phyloP scores from a whole-genome alignment of 2,888 invertebrate species.

The Prosopocoilus inquinatus region DNA sequence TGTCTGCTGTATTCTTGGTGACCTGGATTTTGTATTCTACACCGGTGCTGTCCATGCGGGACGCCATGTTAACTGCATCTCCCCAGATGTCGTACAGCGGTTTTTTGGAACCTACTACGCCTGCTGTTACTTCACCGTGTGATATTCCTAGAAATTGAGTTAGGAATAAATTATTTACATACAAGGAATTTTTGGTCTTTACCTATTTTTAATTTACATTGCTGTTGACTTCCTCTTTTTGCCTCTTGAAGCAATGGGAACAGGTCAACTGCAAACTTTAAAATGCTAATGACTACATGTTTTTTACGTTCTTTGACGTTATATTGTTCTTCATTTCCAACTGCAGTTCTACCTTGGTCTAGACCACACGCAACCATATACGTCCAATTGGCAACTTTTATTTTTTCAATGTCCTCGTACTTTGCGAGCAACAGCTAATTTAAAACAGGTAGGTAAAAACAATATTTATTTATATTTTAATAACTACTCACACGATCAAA shows the following conservation, averaged over 20 bases:
- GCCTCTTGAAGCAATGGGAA: slow-evolving; percentile 64
- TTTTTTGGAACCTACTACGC: slow-evolving; percentile 91
- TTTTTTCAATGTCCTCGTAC: slow-evolving; percentile 79
- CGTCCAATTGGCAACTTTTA: slow-evolving; percentile 94
- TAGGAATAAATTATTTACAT: not conserved
- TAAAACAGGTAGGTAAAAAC: not conserved
- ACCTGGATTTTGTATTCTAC: slow-evolving; percentile 72
- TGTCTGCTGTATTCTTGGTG: slow-evolving; percentile 69
- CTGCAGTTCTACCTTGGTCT: slow-evolving; percentile 68
- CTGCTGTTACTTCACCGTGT: slow-evolving; percentile 88
- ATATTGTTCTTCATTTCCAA: slow-evolving; percentile 40
- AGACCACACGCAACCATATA: slow-evolving; percentile 97
- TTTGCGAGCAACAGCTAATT: slow-evolving; percentile 6
- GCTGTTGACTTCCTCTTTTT: slow-evolving; percentile 58
- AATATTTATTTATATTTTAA: not conserved
- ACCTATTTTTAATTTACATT: slow-evolving; percentile 74
- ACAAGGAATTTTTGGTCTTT: slow-evolving; percentile 21
- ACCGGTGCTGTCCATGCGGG: slow-evolving; percentile 93
- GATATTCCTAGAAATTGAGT: slow-evolving; percentile 69
- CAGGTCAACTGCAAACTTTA: slow-evolving; percentile 73
- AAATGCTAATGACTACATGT: slow-evolving; percentile 58
- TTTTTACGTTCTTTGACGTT: slow-evolving; percentile 36
- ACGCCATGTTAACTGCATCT: slow-evolving; percentile 94
- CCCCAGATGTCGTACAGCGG: slow-evolving; percentile 98
- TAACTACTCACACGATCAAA: slow-evolving; percentile 74